phyloP scores from a whole-genome alignment of 2,888 invertebrate species.

The Xestia c-nigrum region DNA sequence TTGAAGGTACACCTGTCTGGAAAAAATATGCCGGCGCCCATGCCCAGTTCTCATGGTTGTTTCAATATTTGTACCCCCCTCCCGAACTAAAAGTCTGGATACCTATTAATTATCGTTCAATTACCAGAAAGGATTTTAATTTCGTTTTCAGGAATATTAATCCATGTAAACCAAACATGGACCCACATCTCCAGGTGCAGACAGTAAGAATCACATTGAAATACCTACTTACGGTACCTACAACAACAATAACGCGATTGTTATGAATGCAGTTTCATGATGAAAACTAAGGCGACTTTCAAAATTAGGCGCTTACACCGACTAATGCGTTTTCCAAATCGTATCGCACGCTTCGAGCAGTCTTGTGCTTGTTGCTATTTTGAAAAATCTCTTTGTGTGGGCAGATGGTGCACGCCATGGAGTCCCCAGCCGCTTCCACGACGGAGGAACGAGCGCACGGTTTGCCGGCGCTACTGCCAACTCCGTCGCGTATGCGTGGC shows the following conservation, averaged over 20 bases:
- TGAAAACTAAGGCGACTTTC: slow-evolving; percentile 1
- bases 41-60: too few relatives aligned
- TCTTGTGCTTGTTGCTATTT: slow-evolving; percentile 76
- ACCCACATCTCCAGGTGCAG: neutral
- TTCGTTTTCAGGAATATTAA: neutral
- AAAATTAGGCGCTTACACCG: slow-evolving; percentile 76
- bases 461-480: slow-evolving; percentile 49
- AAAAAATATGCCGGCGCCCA: too few relatives aligned
- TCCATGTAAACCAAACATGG: neutral
- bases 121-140: neutral
- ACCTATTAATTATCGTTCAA: neutral
- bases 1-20: too few relatives aligned
- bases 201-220: neutral
- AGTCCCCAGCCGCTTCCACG: slow-evolving; percentile 67
- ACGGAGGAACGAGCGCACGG: slow-evolving; percentile 47
- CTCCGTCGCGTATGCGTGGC: slow-evolving; percentile 67
- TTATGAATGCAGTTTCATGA: neutral
- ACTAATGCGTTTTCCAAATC: slow-evolving; percentile 86
- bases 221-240: neutral
- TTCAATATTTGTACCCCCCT: too few relatives aligned
- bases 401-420: slow-evolving; percentile 48
- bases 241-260: neutral
- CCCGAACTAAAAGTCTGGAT: too few relatives aligned
- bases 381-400: slow-evolving; percentile 62
- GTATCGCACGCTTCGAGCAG: slow-evolving; percentile 82